Percentiles rank a stretch among this genome's conserved stretches.
phyloP scores from a whole-genome alignment of 2,113 vertebrate genomes.

The Pleuronectes platessa region DNA sequence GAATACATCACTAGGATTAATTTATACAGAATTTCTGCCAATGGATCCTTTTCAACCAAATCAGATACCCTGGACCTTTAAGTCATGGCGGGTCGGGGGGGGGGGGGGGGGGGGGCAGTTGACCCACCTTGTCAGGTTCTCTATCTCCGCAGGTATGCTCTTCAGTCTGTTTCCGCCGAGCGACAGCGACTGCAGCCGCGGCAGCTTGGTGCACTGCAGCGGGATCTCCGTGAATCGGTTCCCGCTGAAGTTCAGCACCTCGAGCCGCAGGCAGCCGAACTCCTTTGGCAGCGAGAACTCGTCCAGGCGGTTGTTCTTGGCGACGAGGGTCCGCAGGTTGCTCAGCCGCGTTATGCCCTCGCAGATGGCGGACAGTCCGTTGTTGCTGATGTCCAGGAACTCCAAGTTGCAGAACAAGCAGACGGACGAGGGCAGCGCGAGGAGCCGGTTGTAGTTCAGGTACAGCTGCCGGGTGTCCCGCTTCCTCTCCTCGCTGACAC shows the following conservation, averaged over 20 bases:
- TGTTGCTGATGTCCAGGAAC: slow-evolving; percentile 93
- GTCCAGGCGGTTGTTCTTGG: slow-evolving; percentile 95
- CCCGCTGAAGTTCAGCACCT: slow-evolving; percentile 94
- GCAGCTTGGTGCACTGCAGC: slow-evolving; percentile 85
- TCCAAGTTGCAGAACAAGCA: slow-evolving; percentile 86
- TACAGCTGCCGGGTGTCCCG: slow-evolving; percentile 85
- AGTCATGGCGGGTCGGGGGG: too few species aligned
- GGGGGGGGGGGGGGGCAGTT: neutral
- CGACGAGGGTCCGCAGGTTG: slow-evolving; percentile 88
- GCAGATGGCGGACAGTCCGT: slow-evolving; percentile 86
- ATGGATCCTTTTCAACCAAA: too few species aligned
- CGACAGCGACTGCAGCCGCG: slow-evolving; percentile 90
- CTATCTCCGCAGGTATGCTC: slow-evolving; percentile 91
- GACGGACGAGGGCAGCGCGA: slow-evolving; percentile 82
- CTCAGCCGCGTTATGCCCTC: slow-evolving; percentile 84
- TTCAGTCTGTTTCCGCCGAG: slow-evolving; percentile 95
- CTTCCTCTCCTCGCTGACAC: slow-evolving; percentile 78
- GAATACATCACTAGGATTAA: too few species aligned
- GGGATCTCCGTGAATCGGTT: slow-evolving; percentile 93
- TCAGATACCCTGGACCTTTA: too few species aligned
- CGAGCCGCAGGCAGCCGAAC: slow-evolving; percentile 86
- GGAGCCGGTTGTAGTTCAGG: slow-evolving; percentile 86
- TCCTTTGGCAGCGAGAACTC: slow-evolving; percentile 91
- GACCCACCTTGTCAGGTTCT: slow-evolving; percentile 88
- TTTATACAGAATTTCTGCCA: too few species aligned